Evolutionary conservation across 2,113 vertebrate species (phyloP).

Genomic region (Tragulus kanchil): DNA sequence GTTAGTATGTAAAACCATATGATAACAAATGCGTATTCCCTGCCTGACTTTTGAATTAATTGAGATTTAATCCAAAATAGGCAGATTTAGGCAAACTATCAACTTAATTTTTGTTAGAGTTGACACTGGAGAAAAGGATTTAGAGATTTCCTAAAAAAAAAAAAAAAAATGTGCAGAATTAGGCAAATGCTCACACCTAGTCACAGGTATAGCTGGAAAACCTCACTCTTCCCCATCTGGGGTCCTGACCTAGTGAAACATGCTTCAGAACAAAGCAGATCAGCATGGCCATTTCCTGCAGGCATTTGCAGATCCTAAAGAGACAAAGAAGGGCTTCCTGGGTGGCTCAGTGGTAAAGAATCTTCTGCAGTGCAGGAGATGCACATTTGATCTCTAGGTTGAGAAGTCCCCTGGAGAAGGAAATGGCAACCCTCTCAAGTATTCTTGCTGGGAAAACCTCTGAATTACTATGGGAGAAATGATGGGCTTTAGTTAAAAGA

Average conservation of each 20-base stretch:
- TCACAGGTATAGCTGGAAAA: not conserved
- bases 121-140: not conserved
- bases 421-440: no score
- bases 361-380: no score
- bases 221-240: not conserved
- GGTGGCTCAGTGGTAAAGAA: no score
- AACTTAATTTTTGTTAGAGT: constrained; percentile 39
- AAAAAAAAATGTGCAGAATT: not conserved
- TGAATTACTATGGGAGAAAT: not conserved
- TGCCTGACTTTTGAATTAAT: constrained; percentile 47
- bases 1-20: not conserved
- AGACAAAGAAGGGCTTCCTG: no score
- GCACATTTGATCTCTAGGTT: no score
- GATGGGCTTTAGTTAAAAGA: constrained; percentile 28
- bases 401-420: no score
- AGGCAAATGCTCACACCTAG: not conserved
- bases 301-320: not conserved
- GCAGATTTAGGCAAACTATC: not conserved
- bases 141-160: not conserved
- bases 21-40: not conserved
- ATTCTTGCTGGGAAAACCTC: no score
- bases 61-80: constrained; percentile 2
- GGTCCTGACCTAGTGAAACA: not conserved
- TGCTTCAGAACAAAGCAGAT: not conserved
- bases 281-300: not conserved